phyloP scores from a whole-genome alignment of 2,113 vertebrate species.

The Corythoichthys intestinalis region DNA sequence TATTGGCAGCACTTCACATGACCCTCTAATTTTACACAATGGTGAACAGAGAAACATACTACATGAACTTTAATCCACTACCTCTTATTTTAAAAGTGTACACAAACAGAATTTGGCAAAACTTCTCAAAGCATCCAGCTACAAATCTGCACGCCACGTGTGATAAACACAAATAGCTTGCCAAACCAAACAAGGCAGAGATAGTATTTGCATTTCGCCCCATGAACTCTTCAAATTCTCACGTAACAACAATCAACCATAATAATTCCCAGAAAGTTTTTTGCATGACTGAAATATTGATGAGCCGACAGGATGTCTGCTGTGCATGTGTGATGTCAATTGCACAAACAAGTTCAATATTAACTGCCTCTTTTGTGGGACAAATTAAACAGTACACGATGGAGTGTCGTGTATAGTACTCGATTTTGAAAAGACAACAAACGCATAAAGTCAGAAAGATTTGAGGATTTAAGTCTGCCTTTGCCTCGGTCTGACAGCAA shows the following conservation, averaged over 20 bases:
- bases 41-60: neutral
- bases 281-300: conserved; percentile 2
- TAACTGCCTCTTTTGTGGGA: neutral
- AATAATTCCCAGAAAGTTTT: conserved; percentile 21
- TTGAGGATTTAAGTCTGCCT: too few relatives aligned
- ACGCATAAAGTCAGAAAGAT: too few relatives aligned
- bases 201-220: conserved; percentile 8
- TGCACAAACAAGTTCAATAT: neutral
- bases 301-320: neutral
- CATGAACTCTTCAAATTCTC: neutral
- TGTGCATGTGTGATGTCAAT: neutral
- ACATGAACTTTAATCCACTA: neutral
- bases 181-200: neutral
- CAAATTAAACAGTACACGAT: too few relatives aligned
- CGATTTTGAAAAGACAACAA: too few relatives aligned
- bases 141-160: neutral
- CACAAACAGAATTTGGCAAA: conserved; percentile 1
- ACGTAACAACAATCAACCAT: conserved; percentile 9
- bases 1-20: neutral
- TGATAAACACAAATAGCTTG: conserved; percentile 3
- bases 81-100: neutral
- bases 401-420: too few relatives aligned
- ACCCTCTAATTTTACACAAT: neutral
- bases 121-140: neutral
- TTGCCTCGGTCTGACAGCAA: too few relatives aligned